Conservation (phyloP, 2,888 invertebrate genomes). For the Eilema griseolum region DNA sequence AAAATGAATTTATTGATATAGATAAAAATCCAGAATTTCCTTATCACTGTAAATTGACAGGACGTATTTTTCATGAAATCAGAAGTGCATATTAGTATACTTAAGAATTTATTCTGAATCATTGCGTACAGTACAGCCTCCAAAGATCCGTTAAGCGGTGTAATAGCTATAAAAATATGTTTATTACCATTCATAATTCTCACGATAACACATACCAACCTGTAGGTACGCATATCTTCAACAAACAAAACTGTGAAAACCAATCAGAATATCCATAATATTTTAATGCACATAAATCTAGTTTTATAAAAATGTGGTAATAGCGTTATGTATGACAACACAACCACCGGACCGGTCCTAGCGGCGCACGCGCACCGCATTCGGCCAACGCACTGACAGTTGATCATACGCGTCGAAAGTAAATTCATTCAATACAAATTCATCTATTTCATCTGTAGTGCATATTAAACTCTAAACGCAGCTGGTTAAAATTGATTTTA, state of each 20-base stretch:
- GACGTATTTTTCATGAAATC: no score
- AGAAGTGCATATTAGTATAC: no score
- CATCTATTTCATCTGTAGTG: constrained; percentile 1
- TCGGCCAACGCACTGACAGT: constrained; percentile 28
- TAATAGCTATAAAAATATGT: no score
- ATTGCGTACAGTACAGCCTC: no score
- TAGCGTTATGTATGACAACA: constrained; percentile 13
- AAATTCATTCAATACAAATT: neutral
- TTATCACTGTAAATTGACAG: no score
- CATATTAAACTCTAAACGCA: constrained; percentile 9
- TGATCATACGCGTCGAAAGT: constrained; percentile 33
- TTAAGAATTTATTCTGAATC: no score
- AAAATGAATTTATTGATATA: no score
- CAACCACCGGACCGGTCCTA: constrained; percentile 35
- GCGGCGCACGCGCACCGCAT: constrained; percentile 30
- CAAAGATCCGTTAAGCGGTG: no score
- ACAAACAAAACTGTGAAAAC: neutral
- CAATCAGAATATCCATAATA: neutral
- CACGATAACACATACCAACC: neutral
- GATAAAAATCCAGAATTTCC: no score
- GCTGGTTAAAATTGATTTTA: constrained; percentile 17
- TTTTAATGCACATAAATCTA: neutral
- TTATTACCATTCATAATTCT: neutral
- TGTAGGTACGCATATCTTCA: neutral
- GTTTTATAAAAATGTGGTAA: constrained; percentile 22